These are phyloP conservation scores for Protobothrops flavoviridis DNA, from an alignment of 2,113 vertebrate species.

Conservation along the genomic window DNA sequence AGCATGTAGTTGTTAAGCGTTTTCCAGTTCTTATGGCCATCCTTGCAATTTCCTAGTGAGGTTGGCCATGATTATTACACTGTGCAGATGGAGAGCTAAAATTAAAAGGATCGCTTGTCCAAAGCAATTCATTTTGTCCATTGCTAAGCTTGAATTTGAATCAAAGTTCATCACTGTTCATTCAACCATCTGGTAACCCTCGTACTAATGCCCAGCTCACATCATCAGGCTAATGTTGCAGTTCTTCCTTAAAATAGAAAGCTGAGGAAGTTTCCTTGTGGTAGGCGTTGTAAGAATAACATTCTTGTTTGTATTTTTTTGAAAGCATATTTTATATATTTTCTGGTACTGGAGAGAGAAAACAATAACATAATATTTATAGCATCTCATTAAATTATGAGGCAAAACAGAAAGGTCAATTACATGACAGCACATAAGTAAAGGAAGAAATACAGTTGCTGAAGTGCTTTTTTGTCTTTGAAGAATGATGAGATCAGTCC, in stretches of 20 bases:
- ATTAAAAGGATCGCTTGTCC: not conserved
- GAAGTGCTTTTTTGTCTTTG: not conserved
- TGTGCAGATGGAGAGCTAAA: not conserved
- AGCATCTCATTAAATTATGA: not conserved
- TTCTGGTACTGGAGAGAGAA: too few species aligned
- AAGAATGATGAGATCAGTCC: not conserved
- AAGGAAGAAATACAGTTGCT: not conserved
- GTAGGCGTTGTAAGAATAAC: not conserved
- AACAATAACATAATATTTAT: not conserved
- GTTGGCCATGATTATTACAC: not conserved
- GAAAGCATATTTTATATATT: not conserved
- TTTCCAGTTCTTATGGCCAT: not conserved
- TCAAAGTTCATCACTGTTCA: not conserved
- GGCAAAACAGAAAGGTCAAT: not conserved
- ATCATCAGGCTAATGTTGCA: not conserved
- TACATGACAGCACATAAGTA: not conserved
- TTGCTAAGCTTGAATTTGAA: not conserved
- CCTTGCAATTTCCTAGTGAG: not conserved
- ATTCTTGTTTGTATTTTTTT: not conserved
- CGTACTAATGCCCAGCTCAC: not conserved
- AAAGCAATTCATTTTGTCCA: not conserved
- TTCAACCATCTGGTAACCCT: not conserved
- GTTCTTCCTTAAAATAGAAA: not conserved
- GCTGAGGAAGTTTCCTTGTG: not conserved
- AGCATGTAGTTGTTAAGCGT: not conserved